Conservation (phyloP, 2,888 invertebrate species). For the Folsomia candida region DNA sequence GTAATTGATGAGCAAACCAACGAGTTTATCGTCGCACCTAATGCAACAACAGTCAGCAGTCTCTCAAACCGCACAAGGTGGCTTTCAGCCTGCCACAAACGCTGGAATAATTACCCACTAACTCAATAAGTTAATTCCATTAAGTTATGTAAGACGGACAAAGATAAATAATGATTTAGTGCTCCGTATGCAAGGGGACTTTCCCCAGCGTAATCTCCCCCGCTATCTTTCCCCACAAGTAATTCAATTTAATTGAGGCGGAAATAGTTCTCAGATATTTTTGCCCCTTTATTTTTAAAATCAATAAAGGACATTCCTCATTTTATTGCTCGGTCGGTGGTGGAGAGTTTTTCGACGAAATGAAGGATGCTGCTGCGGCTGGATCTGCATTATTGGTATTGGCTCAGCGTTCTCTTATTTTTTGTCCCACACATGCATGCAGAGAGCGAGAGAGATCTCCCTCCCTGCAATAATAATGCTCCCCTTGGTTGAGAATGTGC, state of each 20-base stretch:
- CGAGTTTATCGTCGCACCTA: background rate
- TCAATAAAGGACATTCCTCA: background rate
- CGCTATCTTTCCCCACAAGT: background rate
- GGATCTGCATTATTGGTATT: no score
- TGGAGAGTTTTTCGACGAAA: no score
- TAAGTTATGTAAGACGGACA: background rate
- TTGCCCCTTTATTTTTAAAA: background rate
- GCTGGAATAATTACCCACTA: background rate
- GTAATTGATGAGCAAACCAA: background rate
- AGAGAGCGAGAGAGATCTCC: no score
- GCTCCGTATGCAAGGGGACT: no score
- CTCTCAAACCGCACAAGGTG: background rate
- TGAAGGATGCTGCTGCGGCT: no score
- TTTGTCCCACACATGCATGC: no score
- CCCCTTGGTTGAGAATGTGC: background rate
- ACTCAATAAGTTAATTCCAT: background rate
- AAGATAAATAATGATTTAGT: background rate
- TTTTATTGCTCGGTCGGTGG: background rate
- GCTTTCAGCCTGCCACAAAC: background rate
- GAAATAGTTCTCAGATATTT: no score
- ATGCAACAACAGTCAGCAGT: background rate
- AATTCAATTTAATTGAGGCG: no score
- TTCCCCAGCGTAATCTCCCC: no score
- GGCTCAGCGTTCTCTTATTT: background rate
- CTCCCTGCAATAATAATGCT: background rate